phyloP scores from a whole-genome alignment of 2,888 invertebrate genomes.

The Conops quadrifasciatus region DNA sequence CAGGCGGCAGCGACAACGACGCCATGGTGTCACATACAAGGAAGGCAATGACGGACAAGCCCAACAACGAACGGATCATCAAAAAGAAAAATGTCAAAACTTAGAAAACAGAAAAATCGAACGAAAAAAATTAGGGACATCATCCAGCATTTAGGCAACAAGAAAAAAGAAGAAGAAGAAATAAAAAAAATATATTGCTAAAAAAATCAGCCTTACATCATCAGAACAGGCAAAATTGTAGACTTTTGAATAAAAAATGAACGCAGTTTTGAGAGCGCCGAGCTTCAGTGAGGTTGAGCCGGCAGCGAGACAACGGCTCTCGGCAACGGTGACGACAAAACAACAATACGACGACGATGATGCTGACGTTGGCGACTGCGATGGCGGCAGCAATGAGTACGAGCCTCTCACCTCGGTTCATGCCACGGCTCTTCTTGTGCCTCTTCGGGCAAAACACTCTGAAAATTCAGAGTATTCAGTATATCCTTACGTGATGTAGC shows the following conservation, averaged over 20 bases:
- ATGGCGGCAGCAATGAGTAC: neutral
- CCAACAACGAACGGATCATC: neutral
- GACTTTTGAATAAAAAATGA: constrained; percentile 32
- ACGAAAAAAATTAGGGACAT: neutral
- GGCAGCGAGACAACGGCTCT: neutral
- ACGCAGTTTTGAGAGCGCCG: constrained; percentile 1
- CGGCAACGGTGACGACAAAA: neutral
- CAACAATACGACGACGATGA: neutral
- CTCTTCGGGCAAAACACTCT: neutral
- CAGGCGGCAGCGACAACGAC: no score
- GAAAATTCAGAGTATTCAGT: neutral
- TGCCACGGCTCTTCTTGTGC: neutral
- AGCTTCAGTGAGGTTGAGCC: no score
- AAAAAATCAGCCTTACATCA: constrained; percentile 24
- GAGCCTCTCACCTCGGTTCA: no score
- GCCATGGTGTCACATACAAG: constrained; percentile 3
- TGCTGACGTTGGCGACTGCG: neutral
- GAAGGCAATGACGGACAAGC: neutral
- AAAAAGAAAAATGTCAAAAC: neutral
- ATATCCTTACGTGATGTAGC: constrained; percentile 23
- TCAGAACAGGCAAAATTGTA: constrained; percentile 23
- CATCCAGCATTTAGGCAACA: neutral
- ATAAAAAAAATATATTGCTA: constrained; percentile 1
- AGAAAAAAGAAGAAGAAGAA: neutral
- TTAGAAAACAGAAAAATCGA: neutral